Conservation (phyloP, 2,888 invertebrate genomes). For the Campopleginae sp. region DNA sequence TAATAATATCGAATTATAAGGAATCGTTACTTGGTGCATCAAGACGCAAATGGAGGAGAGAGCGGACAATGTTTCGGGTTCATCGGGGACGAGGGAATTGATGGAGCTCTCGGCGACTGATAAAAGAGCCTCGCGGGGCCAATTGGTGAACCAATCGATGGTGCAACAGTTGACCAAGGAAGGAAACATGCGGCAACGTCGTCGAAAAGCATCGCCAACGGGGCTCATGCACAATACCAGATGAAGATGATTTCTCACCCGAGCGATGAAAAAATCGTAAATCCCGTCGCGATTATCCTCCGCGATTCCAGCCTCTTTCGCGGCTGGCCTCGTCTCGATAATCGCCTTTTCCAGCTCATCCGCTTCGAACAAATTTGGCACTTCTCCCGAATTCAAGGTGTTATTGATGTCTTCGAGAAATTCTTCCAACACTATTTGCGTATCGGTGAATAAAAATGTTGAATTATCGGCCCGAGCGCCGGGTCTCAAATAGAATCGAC, state of each 20-base stretch:
- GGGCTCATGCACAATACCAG: slow-evolving; percentile 96
- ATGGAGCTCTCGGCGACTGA: slow-evolving; percentile 92
- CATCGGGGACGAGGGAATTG: slow-evolving; percentile 85
- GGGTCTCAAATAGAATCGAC: slow-evolving; percentile 91
- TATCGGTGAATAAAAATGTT: slow-evolving; percentile 95
- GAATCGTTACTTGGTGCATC: slow-evolving; percentile 87
- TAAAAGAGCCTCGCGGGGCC: slow-evolving; percentile 94
- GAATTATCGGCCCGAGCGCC: slow-evolving; percentile 91
- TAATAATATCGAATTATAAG: no score
- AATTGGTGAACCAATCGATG: slow-evolving; percentile 97
- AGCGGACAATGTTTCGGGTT: slow-evolving; percentile 85
- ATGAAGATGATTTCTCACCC: slow-evolving; percentile 93
- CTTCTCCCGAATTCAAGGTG: slow-evolving; percentile 95
- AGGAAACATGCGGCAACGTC: slow-evolving; percentile 96
- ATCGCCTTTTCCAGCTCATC: slow-evolving; percentile 95
- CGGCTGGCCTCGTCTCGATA: slow-evolving; percentile 89
- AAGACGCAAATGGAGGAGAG: slow-evolving; percentile 89
- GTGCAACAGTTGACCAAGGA: slow-evolving; percentile 96
- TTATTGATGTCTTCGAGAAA: slow-evolving; percentile 97
- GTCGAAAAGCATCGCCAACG: slow-evolving; percentile 94
- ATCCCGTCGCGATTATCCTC: slow-evolving; percentile 90
- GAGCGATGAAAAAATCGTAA: slow-evolving; percentile 93
- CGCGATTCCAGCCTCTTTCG: slow-evolving; percentile 89
- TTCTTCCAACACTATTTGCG: slow-evolving; percentile 95
- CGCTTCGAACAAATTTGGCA: slow-evolving; percentile 95